Percentiles rank a stretch among this genome's conserved stretches.
phyloP scores from a whole-genome alignment of 2,797 vertebrate species.

The Knipowitschia caucasica region DNA sequence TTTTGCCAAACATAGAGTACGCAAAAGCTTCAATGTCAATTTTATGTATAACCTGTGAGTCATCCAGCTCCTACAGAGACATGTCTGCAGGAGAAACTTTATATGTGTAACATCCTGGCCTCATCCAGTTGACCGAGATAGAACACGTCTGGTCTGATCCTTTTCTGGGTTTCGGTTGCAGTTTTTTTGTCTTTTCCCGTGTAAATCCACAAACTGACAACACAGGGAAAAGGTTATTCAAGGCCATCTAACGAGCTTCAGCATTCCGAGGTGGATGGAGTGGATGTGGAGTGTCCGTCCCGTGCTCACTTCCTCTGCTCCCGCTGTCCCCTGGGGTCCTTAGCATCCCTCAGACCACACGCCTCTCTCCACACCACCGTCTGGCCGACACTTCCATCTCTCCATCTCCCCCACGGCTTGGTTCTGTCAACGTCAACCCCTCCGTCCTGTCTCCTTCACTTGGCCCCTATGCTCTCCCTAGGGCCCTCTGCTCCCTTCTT shows the following conservation, averaged over 20 bases:
- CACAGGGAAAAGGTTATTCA: conserved; percentile 28
- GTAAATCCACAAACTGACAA: too few species aligned
- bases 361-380: conserved; percentile 46
- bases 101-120: too few species aligned
- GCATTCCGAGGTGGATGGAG: conserved; percentile 59
- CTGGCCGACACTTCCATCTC: conserved; percentile 30
- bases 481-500: conserved; percentile 34
- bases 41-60: too few species aligned
- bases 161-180: too few species aligned
- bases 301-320: conserved; percentile 34
- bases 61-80: too few species aligned
- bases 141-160: too few species aligned
- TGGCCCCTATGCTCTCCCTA: conserved; percentile 23
- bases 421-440: conserved; percentile 35
- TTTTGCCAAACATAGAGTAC: too few species aligned
- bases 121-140: too few species aligned
- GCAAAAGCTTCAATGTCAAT: too few species aligned
- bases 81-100: too few species aligned
- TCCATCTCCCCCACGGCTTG: conserved; percentile 45
- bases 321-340: conserved; percentile 41
- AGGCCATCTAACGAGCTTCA: conserved; percentile 60
- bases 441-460: conserved; percentile 27
- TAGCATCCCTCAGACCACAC: conserved; percentile 46
- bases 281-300: conserved; percentile 49
- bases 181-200: too few species aligned